Base-by-base conservation (phyloP, 2,113 vertebrate species). In the Syngnathus floridae region DNA sequence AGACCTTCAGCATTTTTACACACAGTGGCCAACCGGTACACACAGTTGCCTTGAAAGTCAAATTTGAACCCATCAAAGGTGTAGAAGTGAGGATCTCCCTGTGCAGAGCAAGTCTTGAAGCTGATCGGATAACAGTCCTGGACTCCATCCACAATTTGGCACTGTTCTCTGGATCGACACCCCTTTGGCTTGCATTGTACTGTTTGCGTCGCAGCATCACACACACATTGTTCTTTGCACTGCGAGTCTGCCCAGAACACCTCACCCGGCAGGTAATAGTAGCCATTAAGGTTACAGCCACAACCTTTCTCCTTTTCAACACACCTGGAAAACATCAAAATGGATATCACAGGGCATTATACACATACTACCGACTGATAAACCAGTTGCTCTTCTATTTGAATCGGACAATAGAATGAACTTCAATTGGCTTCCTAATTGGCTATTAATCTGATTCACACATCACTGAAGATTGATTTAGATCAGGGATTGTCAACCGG, bases 11-110 rank as follows among this genome's bases (percentile, higher is more conserved):
- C 4, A 4, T 49, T 14, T 65, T 51, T 37, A 68, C 74, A 61
- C 41, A 57, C 6, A 4, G 55, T 5, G 48, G 65, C 69, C 55
- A 76, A 31, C 1, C 10, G 59, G 69, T 71, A 76, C 9, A 76
- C 48, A n/a, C 74, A 76, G 65, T 76, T 68, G 17, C 74, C 69
- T 41, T 71, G 69, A 61, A 76, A 76, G 55, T 76, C 55, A 1
- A 61, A 71, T 54, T 37, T 68, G 17, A 7, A 61, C 31, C 55
- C 49, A 8, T 76, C 69, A 17, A 72, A 76, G 49, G 48, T 43
- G 4, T 0, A 1, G 19, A 62, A 72, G 66, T 69, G 74, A 4
- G 56, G 74, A 21, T 72, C 69, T 21, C 69, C 69, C 0, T 1
- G 37, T 5, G 74, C 65, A 1, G 41, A 45, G 65, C 69, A 76